These are phyloP conservation scores for Drosophila histrio DNA, from an alignment of 2,888 invertebrate species.

Conservation along the genomic window DNA sequence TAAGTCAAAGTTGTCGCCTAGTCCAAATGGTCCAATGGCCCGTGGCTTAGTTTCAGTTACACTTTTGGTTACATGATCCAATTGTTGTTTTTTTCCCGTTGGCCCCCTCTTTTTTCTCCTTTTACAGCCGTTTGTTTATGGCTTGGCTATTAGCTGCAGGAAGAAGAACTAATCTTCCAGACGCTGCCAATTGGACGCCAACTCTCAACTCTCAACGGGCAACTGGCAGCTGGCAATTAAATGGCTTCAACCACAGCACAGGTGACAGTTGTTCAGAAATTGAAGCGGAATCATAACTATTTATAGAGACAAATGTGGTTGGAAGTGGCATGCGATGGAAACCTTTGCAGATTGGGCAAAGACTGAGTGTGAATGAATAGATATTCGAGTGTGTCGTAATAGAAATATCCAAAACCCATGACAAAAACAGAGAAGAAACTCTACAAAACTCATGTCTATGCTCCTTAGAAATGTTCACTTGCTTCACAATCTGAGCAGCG, in stretches of 20 bases:
- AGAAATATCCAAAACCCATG: background rate
- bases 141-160: slow-evolving; percentile 67
- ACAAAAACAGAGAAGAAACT: too few relatives aligned
- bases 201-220: background rate
- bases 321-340: slow-evolving; percentile 12
- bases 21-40: slow-evolving; percentile 22
- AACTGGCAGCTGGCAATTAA: slow-evolving; percentile 41
- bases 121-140: slow-evolving; percentile 59
- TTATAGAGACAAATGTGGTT: slow-evolving; percentile 49
- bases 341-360: slow-evolving; percentile 7
- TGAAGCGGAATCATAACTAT: slow-evolving; percentile 26
- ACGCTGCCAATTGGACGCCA: slow-evolving; percentile 6
- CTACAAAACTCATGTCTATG: too few relatives aligned
- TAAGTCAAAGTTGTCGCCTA: slow-evolving; percentile 66
- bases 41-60: slow-evolving; percentile 64
- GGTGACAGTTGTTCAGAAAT: slow-evolving; percentile 32
- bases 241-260: slow-evolving; percentile 56
- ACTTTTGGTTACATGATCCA: slow-evolving; percentile 62
- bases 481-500: too few relatives aligned
- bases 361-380: background rate
- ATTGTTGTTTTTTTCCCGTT: background rate
- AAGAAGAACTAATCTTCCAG: slow-evolving; percentile 47
- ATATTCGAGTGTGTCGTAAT: background rate
- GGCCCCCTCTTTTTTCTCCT: background rate
- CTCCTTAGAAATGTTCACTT: too few relatives aligned